Base-by-base conservation (phyloP, 2,797 vertebrate genomes). In the Poeciliopsis infans region DNA sequence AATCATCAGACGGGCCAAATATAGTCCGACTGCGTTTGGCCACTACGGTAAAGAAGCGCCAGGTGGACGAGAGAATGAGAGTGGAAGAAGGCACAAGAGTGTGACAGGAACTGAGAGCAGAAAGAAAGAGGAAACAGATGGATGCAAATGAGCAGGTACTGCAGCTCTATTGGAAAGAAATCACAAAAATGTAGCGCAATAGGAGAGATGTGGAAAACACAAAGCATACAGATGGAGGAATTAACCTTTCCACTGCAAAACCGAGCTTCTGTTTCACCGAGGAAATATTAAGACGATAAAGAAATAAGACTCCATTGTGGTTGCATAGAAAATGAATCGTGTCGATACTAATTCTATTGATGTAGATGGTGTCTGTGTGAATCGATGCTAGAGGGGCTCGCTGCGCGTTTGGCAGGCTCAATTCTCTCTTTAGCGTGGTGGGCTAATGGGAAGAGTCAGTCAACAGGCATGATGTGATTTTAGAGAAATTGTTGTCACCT, bases 1-100 rank as follows among this genome's bases (percentile, higher is more conserved):
- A 95, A 96, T 96, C 95, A 96, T 96, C 91, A 28, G 81, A 83
- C 47, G 70, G 90, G 93, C 95, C 96, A 95, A 95, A 96, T 96
- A 95, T 96, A 96, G 93, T 92, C 94, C 83, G 88, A 87, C 86
- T 83, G 78, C 69, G 0, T 25, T 80, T 80, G 89, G 85, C 83
- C 86, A 88, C 86, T 79, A 71, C 66, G 46, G 85, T 55, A 79
- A 76, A 77, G 49, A 75, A 80, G 72, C 66, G 71, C 33, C 81
- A 89, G 85, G 91, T 93, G 85, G 83, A 90, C 78, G 33, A 79
- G 75, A 78, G 79, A 81, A 86, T 53, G 72, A 82, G 75, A 79
- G 76, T 66, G 55, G 81, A 90, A 85, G 81, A 75, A 61, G 59
- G 39, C 59, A 31, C 31, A 55, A 76, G 77, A 75, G 79, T 55